phyloP scores from a whole-genome alignment of 2,888 invertebrate species.

The Archips crataeganus region DNA sequence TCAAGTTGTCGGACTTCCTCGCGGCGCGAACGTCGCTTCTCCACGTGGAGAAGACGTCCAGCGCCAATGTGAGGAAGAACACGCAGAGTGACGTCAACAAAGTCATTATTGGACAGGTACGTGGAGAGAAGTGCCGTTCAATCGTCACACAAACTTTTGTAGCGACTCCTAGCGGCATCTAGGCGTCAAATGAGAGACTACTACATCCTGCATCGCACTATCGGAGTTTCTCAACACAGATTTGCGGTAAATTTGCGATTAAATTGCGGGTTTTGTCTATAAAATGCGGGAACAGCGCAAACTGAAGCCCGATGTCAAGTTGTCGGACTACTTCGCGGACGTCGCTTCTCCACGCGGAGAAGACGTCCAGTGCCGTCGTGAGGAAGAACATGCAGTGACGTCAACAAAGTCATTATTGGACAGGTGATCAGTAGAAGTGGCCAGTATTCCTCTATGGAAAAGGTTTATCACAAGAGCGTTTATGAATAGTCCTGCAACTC shows the following conservation, averaged over 20 bases:
- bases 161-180: too few relatives aligned
- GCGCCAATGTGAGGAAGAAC: slow-evolving; percentile 93
- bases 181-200: too few relatives aligned
- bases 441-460: too few relatives aligned
- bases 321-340: slow-evolving; percentile 94
- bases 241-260: too few relatives aligned
- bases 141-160: too few relatives aligned
- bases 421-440: slow-evolving; percentile 70
- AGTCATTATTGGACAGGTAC: slow-evolving; percentile 93
- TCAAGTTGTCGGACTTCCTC: slow-evolving; percentile 91
- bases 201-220: too few relatives aligned
- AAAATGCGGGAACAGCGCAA: slow-evolving; percentile 67
- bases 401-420: slow-evolving; percentile 96
- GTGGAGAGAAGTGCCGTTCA: too few relatives aligned
- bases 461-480: too few relatives aligned
- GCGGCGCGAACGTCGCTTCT: slow-evolving; percentile 94
- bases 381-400: slow-evolving; percentile 93
- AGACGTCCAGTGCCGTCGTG: slow-evolving; percentile 95
- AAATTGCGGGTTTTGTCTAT: too few relatives aligned
- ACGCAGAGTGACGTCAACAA: slow-evolving; percentile 94
- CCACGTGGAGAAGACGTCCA: slow-evolving; percentile 97
- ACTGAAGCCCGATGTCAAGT: slow-evolving; percentile 87
- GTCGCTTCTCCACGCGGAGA: slow-evolving; percentile 94
- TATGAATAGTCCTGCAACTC: too few relatives aligned
- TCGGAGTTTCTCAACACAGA: too few relatives aligned